Evolutionary conservation across 2,888 invertebrate species (phyloP), one percentile per base, ranked within the genome.

Genomic region (Parapristionchus giblindavisi): DNA sequence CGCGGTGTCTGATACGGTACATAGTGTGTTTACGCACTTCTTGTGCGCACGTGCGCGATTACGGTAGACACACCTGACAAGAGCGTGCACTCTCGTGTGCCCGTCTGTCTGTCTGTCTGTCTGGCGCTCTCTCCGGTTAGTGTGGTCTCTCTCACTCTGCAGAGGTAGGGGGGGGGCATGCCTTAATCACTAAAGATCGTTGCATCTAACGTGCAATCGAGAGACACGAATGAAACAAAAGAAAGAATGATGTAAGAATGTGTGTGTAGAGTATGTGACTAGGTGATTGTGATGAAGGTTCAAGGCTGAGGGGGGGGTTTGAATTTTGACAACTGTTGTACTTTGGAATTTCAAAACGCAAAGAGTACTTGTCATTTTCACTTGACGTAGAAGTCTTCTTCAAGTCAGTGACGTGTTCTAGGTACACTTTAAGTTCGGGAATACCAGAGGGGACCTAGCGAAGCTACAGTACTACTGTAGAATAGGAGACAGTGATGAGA

Each of bases 1-100:
- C 34, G n/a, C n/a, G n/a, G 60, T 60, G 60, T 43, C 11, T 8
- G 34, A 32, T 60, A 60, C 60, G 34, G 60, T 60, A 60, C 34
- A 17, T 2, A 21, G 58, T 5, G 34, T 24, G n/a, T 34, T 6
- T 34, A 58, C 17, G 58, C 56, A 11, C 36, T 5, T 36, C 60
- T 36, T 36, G 60, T 60, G 60, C 29, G 27, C 60, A 60, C 60
- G 60, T 60, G 60, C 17, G 60, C 8, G 36, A 36, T 34, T 36
- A 60, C 60, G 32, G 60, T 60, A 60, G 60, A 34, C n/a, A 29
- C 60, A 60, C 60, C 34, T 6, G 60, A 24, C 34, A 17, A 34
- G 5, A 11, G 58, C 27, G 58, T 58, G 58, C 29, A 27, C 17
- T 24, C n/a, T 32, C n/a, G 36, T 34, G n/a, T 34, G n/a, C 60